Evolutionary conservation across 2,888 invertebrate species (phyloP).

Genomic region (Calameuta idolon): DNA sequence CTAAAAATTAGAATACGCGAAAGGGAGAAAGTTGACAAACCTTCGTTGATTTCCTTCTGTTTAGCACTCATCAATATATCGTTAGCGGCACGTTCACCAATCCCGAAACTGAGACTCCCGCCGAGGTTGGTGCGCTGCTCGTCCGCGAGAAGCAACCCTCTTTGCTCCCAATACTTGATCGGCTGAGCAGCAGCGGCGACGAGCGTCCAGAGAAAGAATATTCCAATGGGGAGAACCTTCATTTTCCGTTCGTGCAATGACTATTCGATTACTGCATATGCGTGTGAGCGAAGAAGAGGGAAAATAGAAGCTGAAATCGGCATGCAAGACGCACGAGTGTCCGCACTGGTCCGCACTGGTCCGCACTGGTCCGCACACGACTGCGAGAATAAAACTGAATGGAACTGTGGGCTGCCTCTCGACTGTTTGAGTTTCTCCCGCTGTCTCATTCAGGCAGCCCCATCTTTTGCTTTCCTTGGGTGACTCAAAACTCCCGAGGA

Average conservation of each 20-base stretch:
- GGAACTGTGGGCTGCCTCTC: neutral
- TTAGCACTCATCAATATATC: constrained; percentile 73
- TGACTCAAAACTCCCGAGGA: neutral
- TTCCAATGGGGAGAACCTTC: neutral
- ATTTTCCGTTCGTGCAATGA: neutral
- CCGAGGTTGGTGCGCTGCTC: constrained; percentile 70
- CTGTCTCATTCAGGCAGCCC: neutral
- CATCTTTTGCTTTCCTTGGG: neutral
- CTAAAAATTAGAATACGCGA: constrained; percentile 12
- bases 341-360: neutral
- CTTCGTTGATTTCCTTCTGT: constrained; percentile 69
- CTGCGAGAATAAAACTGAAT: neutral
- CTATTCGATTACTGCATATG: neutral
- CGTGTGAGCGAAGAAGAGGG: neutral
- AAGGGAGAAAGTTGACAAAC: constrained; percentile 67
- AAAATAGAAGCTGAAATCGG: neutral
- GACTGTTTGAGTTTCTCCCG: neutral
- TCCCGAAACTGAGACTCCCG: constrained; percentile 67
- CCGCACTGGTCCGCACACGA: neutral
- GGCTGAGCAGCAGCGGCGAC: constrained; percentile 52
- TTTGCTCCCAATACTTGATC: constrained; percentile 50
- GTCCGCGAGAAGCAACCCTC: constrained; percentile 67
- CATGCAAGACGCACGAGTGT: neutral
- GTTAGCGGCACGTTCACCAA: constrained; percentile 70
- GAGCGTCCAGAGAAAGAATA: neutral